Conservation (phyloP, 2,888 invertebrate genomes). For the Mactromeris polynyma region DNA sequence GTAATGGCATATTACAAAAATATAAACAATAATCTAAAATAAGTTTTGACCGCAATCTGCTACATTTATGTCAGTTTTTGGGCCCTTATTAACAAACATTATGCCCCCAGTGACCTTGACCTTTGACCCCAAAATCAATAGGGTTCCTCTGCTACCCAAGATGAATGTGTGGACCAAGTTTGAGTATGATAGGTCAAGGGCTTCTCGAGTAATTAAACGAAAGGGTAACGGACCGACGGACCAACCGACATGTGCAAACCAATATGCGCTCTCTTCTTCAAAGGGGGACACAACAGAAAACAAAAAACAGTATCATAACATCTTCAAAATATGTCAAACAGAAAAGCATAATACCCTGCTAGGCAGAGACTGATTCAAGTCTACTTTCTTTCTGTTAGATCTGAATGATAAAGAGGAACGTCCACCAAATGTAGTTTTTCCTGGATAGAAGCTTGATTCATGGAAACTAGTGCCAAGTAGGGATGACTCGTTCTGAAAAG, state of each 20-base stretch:
- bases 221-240: too few relatives aligned
- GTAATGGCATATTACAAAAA: background rate
- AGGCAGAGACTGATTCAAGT: constrained; percentile 63
- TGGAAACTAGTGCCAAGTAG: constrained; percentile 72
- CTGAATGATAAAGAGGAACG: constrained; percentile 70
- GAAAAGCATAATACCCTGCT: constrained; percentile 41
- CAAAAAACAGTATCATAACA: background rate
- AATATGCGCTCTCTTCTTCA: too few relatives aligned
- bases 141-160: too few relatives aligned
- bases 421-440: constrained; percentile 86
- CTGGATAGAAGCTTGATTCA: constrained; percentile 83
- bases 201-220: too few relatives aligned
- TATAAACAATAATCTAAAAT: background rate
- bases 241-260: too few relatives aligned
- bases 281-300: background rate
- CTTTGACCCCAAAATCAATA: too few relatives aligned
- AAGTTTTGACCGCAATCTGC: too few relatives aligned
- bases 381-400: constrained; percentile 47
- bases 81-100: background rate
- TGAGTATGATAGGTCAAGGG: too few relatives aligned
- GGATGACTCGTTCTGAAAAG: constrained; percentile 59
- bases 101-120: too few relatives aligned
- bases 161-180: too few relatives aligned
- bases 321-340: background rate
- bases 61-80: too few relatives aligned